Conservation (phyloP, 2,113 vertebrate genomes). For the Protobothrops mucrosquamatus region DNA sequence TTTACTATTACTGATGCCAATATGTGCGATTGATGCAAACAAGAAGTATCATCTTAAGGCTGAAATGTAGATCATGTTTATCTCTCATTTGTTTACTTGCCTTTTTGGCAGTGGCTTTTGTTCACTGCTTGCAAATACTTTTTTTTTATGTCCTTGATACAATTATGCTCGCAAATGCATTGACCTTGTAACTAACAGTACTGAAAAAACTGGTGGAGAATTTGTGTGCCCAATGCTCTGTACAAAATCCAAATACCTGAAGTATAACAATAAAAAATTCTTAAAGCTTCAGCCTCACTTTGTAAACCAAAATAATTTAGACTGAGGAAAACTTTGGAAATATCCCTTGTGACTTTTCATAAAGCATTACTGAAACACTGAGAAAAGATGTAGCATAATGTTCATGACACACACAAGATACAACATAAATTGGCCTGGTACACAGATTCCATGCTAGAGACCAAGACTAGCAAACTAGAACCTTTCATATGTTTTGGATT, state of each 20-base stretch:
- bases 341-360: background rate
- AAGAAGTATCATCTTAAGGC: background rate
- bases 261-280: background rate
- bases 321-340: background rate
- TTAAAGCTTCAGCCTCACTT: background rate
- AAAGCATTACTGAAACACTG: background rate
- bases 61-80: background rate
- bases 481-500: background rate
- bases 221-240: background rate
- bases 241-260: background rate
- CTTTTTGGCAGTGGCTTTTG: background rate
- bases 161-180: background rate
- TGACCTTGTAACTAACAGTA: background rate
- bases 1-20: background rate
- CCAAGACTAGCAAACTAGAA: background rate
- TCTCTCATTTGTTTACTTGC: background rate
- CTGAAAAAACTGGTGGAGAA: background rate
- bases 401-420: background rate
- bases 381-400: background rate
- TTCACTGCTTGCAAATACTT: background rate
- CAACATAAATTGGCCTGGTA: background rate
- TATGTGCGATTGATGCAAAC: background rate
- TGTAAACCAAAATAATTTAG: background rate
- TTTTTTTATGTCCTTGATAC: background rate
- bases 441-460: background rate